Conservation (phyloP, 2,888 invertebrate genomes). For the Iphiclides podalirius region DNA sequence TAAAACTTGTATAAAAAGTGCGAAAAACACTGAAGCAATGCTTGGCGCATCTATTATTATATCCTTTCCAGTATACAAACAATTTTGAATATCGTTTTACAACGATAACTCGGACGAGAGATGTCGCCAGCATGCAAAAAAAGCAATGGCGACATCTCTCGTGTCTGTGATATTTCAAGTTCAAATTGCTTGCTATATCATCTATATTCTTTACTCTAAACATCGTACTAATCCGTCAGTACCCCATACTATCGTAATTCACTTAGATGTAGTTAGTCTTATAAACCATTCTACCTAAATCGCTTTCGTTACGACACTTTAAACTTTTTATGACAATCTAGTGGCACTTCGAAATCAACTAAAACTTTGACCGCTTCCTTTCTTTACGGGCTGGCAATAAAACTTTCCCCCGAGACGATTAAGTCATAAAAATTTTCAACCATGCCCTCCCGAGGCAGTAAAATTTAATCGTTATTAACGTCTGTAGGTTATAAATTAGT, state of each 20-base stretch:
- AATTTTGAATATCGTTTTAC: too few relatives aligned
- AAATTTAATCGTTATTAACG: slow-evolving; percentile 27
- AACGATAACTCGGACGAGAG: too few relatives aligned
- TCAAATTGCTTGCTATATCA: too few relatives aligned
- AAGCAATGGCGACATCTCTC: too few relatives aligned
- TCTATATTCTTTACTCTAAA: too few relatives aligned
- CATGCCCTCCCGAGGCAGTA: slow-evolving; percentile 27
- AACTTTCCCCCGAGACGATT: slow-evolving; percentile 24
- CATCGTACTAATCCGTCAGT: not conserved
- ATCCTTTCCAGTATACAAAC: too few relatives aligned
- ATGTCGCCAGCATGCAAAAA: too few relatives aligned
- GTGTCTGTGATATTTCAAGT: too few relatives aligned
- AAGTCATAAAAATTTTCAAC: slow-evolving; percentile 34
- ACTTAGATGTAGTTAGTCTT: too few relatives aligned
- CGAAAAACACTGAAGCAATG: too few relatives aligned
- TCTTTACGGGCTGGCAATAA: slow-evolving; percentile 22
- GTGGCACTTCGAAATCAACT: slow-evolving; percentile 24
- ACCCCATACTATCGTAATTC: not conserved
- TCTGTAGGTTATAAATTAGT: slow-evolving; percentile 26
- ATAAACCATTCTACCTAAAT: slow-evolving; percentile 11
- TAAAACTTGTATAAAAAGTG: too few relatives aligned
- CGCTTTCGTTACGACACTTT: slow-evolving; percentile 9
- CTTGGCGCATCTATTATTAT: too few relatives aligned
- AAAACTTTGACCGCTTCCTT: slow-evolving; percentile 23
- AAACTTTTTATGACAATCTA: slow-evolving; percentile 21